Percentiles rank a stretch among this genome's conserved stretches.
These are phyloP conservation scores for Ameiurus melas DNA, from an alignment of 2,113 vertebrate genomes.

Conservation along the genomic window DNA sequence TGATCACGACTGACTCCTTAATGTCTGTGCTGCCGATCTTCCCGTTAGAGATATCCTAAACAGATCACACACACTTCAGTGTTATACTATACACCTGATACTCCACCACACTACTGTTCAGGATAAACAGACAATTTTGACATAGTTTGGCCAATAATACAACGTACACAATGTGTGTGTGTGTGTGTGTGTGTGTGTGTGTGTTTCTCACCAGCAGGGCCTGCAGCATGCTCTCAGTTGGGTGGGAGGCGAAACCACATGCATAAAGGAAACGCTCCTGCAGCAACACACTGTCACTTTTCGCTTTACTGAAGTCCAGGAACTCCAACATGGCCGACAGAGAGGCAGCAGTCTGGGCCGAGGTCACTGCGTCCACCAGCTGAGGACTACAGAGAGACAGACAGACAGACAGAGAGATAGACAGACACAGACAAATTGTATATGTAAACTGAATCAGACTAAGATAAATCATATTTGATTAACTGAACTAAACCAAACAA, in stretches of 20 bases:
- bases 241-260: conserved; percentile 91
- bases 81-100: not conserved
- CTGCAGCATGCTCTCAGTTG: conserved; percentile 83
- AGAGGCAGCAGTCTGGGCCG: conserved; percentile 86
- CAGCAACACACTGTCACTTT: conserved; percentile 69
- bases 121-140: not conserved
- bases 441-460: not conserved
- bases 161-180: not conserved
- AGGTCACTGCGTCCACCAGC: conserved; percentile 89
- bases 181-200: not conserved
- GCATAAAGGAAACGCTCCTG: conserved; percentile 97
- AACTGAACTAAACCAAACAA: not conserved
- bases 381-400: conserved; percentile 77
- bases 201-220: conserved; percentile 82
- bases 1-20: conserved; percentile 88
- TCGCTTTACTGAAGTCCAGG: conserved; percentile 86
- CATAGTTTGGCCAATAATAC: not conserved
- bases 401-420: conserved; percentile 18
- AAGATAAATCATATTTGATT: not conserved
- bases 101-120: not conserved
- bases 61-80: conserved; percentile 7
- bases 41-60: conserved; percentile 81
- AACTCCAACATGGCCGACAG: conserved; percentile 86
- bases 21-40: conserved; percentile 84
- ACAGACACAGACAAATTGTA: not conserved